Conservation (phyloP, 2,113 vertebrate species). For the Poeciliopsis retropinna region DNA sequence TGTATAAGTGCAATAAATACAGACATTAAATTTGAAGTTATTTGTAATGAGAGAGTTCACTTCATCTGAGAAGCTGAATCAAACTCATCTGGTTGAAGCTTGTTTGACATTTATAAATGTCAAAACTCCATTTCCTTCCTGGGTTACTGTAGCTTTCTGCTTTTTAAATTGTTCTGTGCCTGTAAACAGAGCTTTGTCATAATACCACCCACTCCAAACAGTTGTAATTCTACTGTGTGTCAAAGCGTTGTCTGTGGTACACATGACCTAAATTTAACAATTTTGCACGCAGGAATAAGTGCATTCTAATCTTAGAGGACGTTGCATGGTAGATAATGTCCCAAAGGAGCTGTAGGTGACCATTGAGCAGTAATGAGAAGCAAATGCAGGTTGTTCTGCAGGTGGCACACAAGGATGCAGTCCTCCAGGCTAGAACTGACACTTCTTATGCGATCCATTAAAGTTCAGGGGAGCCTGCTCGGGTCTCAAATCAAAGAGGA, state of each 20-base stretch:
- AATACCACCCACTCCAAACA: slow-evolving; percentile 14
- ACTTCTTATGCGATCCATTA: slow-evolving; percentile 54
- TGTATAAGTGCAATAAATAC: slow-evolving; percentile 41
- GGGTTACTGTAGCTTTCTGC: slow-evolving; percentile 4
- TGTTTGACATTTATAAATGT: slow-evolving; percentile 13
- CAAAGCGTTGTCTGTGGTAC: slow-evolving; percentile 21
- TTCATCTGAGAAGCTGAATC: slow-evolving; percentile 6
- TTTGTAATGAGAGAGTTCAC: slow-evolving; percentile 23
- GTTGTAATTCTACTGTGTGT: slow-evolving; percentile 20
- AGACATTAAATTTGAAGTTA: slow-evolving; percentile 28
- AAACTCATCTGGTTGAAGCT: slow-evolving; percentile 14
- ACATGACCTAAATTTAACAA: neutral
- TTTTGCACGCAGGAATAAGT: neutral
- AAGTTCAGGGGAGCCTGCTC: slow-evolving; percentile 56
- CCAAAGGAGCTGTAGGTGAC: slow-evolving; percentile 9
- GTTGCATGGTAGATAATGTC: slow-evolving; percentile 2
- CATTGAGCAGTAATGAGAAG: slow-evolving; percentile 25
- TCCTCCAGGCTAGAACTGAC: slow-evolving; percentile 43
- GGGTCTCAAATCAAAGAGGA: slow-evolving; percentile 67
- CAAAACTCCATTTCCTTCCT: neutral
- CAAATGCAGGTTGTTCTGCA: slow-evolving; percentile 24
- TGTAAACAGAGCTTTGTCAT: slow-evolving; percentile 19
- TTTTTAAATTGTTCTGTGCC: neutral
- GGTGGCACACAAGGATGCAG: slow-evolving; percentile 26
- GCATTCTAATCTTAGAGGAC: neutral